Conservation (phyloP, 2,888 invertebrate genomes). For the Cantharis lateralis region DNA sequence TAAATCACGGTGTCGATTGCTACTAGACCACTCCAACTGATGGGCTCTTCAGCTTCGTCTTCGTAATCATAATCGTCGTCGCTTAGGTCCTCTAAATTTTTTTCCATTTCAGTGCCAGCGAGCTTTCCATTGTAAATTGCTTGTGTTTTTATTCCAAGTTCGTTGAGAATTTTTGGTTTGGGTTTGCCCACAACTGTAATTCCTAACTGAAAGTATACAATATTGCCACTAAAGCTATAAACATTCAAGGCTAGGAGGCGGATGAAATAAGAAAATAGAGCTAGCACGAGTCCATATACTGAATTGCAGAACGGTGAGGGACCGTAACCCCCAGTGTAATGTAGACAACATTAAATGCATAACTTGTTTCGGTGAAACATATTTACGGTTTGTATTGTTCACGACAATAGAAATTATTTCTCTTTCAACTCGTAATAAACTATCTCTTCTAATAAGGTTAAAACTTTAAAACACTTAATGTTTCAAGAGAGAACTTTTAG, state of each 20-base stretch:
- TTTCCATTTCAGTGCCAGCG: constrained; percentile 25
- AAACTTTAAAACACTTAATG: neutral
- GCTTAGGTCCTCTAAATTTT: constrained; percentile 46
- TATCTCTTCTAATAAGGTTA: constrained; percentile 1
- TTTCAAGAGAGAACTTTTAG: constrained; percentile 5
- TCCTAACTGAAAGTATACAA: constrained; percentile 51
- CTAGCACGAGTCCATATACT: constrained; percentile 16
- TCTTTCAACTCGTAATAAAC: constrained; percentile 5
- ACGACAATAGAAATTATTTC: constrained; percentile 12
- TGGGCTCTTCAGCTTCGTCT: constrained; percentile 57
- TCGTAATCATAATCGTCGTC: constrained; percentile 50
- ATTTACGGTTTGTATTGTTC: constrained; percentile 17
- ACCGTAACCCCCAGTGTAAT: constrained; percentile 25
- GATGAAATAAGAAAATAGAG: constrained; percentile 21
- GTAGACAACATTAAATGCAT: constrained; percentile 30
- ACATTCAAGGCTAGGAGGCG: constrained; percentile 26
- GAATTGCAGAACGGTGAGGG: constrained; percentile 18
- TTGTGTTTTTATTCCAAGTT: constrained; percentile 50
- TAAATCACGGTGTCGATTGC: constrained; percentile 63
- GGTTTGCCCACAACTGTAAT: constrained; percentile 51
- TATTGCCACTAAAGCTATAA: constrained; percentile 34
- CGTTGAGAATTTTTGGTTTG: constrained; percentile 51
- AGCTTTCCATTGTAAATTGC: constrained; percentile 47
- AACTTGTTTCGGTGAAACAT: constrained; percentile 31
- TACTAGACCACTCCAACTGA: constrained; percentile 61